Evolutionary conservation across 2,888 invertebrate genomes (phyloP), one percentile per base, ranked within the genome.

Genomic region (Oscheius sp.): DNA sequence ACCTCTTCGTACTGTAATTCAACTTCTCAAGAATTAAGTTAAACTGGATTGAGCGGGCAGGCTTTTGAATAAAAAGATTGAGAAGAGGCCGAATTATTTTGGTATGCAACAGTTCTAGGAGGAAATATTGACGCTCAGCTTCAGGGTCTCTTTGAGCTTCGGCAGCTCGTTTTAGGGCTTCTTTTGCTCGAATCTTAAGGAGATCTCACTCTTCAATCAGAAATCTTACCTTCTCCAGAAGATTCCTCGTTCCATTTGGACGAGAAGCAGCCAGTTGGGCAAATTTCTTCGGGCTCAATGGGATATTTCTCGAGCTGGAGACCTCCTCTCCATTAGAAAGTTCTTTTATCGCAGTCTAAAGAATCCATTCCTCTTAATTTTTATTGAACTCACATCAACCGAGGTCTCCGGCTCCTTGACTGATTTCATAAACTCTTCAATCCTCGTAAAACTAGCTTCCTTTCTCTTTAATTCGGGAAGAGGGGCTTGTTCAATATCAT

Each of bases 181-280:
- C 70, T 45, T 71, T 73, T 23, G 68, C 70, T n/a, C 64, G 55
- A 3, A 73, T 73, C 73, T 73, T 34, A n/a, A 73, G n/a, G n/a
- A n/a, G n/a, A n/a, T n/a, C n/a, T n/a, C n/a, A n/a, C n/a, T n/a
- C n/a, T n/a, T n/a, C n/a, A n/a, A n/a, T n/a, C n/a, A n/a, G 17
- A 50, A 10, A 8, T 12, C 65, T 25, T 31, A 72, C 72, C 42
- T 67, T 58, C 55, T 68, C 72, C 27, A 72, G 48, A 1, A 72
- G 39, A 20, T 37, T 53, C 66, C 29, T 66, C 1, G 63, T 45
- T 25, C 63, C 66, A 15, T 12, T 29, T n/a, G 63, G 63, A 25
- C 65, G 53, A 12, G 55, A 10, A 6, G 65, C 55, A n/a, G 27
- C 31, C 17, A 34, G 10, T 27, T 69, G 39, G 20, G 65, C 69